These are phyloP conservation scores for Cyprinella venusta DNA, from an alignment of 2,797 vertebrate genomes.

Conservation along the genomic window DNA sequence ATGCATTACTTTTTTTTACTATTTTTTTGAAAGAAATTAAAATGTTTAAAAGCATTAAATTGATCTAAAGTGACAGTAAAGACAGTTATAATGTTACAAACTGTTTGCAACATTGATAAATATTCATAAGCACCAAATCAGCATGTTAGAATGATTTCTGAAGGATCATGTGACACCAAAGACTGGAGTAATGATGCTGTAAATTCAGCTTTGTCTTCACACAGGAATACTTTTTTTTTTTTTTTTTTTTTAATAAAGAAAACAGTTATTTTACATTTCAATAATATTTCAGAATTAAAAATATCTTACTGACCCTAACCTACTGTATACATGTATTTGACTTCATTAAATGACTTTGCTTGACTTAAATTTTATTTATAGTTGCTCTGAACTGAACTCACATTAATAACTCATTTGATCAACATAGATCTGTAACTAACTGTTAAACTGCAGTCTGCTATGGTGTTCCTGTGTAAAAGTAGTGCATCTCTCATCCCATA, in stretches of 20 bases:
- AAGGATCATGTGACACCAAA: not conserved
- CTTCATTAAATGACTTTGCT: slow-evolving; percentile 2
- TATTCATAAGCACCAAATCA: not conserved
- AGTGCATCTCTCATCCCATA: not conserved
- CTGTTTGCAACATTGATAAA: too few species aligned
- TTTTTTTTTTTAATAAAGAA: not conserved
- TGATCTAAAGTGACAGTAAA: too few species aligned
- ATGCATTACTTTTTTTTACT: not conserved
- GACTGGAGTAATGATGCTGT: not conserved
- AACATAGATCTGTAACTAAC: not conserved
- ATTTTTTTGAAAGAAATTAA: not conserved
- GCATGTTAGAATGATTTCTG: not conserved
- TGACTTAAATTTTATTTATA: not conserved
- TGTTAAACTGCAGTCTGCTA: slow-evolving; percentile 14
- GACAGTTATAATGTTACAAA: too few species aligned
- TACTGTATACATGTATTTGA: not conserved
- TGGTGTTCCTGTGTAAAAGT: not conserved
- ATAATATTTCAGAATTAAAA: not conserved
- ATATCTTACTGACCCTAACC: not conserved
- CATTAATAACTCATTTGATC: not conserved
- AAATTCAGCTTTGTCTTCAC: not conserved
- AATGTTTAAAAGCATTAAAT: not conserved
- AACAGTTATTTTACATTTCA: not conserved
- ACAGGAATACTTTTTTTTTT: not conserved
- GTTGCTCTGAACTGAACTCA: too few species aligned